These are phyloP conservation scores for Eulemur macaco DNA, from an alignment of 2,113 vertebrate species.

Conservation along the genomic window DNA sequence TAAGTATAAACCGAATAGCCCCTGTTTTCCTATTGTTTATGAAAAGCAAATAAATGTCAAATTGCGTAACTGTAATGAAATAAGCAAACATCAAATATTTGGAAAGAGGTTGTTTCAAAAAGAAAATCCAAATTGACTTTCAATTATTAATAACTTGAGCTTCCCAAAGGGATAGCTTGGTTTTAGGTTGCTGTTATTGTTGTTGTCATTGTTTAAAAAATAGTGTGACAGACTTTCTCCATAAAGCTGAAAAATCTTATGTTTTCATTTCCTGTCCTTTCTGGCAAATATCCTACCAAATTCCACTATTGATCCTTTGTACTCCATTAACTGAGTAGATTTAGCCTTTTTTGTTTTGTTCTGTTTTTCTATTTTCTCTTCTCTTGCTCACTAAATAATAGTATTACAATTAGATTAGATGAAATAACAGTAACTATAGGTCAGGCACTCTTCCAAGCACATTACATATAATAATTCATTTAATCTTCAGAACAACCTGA, in stretches of 20 bases:
- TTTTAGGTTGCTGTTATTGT: constrained; percentile 6
- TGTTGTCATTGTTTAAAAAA: not conserved
- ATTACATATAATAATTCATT: not conserved
- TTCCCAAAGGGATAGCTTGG: constrained; percentile 26
- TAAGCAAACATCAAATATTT: constrained; percentile 68
- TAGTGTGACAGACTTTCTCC: constrained; percentile 9
- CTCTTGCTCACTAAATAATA: constrained; percentile 30
- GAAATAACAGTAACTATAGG: not conserved
- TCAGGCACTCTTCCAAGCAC: not conserved
- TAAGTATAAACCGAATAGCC: constrained; percentile 31
- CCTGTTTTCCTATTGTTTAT: constrained; percentile 64
- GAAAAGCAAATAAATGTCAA: constrained; percentile 62
- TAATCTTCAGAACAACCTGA: not conserved
- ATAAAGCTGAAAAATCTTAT: constrained; percentile 1
- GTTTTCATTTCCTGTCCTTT: constrained; percentile 31
- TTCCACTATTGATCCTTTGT: not conserved
- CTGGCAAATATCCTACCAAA: constrained; percentile 38
- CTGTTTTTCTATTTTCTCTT: constrained; percentile 6
- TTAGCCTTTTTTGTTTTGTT: not conserved
- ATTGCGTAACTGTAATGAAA: constrained; percentile 70
- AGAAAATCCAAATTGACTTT: constrained; percentile 58
- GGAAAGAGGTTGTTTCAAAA: constrained; percentile 49
- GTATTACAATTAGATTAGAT: not conserved
- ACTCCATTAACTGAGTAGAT: not conserved
- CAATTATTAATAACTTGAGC: constrained; percentile 67